Evolutionary conservation across 2,113 vertebrate genomes (phyloP), one percentile per base, ranked within the genome.

Genomic region (Apodemus sylvaticus): DNA sequence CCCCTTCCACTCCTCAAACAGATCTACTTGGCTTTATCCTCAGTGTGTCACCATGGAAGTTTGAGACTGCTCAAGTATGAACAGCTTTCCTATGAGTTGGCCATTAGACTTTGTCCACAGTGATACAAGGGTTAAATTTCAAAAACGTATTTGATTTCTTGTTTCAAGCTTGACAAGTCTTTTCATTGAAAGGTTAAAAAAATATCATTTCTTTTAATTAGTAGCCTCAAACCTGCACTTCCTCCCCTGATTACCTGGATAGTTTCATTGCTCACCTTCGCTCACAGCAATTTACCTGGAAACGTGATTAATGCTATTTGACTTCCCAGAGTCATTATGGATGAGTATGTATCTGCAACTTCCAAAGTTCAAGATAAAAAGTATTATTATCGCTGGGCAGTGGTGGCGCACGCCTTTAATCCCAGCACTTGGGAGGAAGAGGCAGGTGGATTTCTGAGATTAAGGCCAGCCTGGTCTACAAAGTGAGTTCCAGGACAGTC

Each of bases 21-120:
- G n/a, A 60, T 48, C 53, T 8, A 70, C 5, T 51, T 36, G 62
- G n/a, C 78, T 55, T 3, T 51, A n/a, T 73, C 70, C 16, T 29
- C 17, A 26, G 2, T 16, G 8, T 13, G 34, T 83, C 11, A 16
- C 2, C n/a, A 76, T 9, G 3, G 17, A 51, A 24, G 24, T n/a
- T 19, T 1, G 17, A 42, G 13, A 0, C 19, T 64, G 36, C 24
- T 85, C 45, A 71, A 1, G 1, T n/a, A 16, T 36, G 5, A 7
- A 22, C 42, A 73, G 26, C 26, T 79, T 76, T 91, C 11, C 24
- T 9, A 60, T 16, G 55, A 45, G 0, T 11, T 45, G 10, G 1
- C 3, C 16, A 20, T 3, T 34, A 13, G 14, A 9, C 42, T 3
- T 70, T 53, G 17, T 90, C 16, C 76, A 31, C 45, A 73, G 29